Base-by-base conservation (phyloP, 2,797 vertebrate species). In the Etheostoma perlongum region DNA sequence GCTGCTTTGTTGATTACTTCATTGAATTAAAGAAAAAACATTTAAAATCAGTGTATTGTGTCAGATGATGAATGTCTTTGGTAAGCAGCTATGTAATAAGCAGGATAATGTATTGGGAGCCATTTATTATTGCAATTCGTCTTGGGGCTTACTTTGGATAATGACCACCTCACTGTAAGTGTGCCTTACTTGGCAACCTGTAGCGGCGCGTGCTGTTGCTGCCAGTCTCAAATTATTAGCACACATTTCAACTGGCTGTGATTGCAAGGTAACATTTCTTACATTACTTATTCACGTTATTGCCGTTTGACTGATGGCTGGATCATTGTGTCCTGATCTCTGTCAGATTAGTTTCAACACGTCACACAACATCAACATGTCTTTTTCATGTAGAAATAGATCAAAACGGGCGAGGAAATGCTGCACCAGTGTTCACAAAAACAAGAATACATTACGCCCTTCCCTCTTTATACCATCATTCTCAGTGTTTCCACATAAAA, bases 121-220 rank as follows among this genome's bases (percentile, higher is more conserved):
- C 85, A 75, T 82, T 88, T 82, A 83, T 88, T 87, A 89, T 80
- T 87, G 79, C 64, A 55, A 78, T 82, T 85, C 61, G 81, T 85
- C 77, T 90, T 62, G 55, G 79, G 87, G 89, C 87, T 91, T 90
- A 88, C 89, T 91, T 91, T 89, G 85, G 71, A 63, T 91, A 91
- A 91, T 86, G 88, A 78, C 90, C 78, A 62, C 77, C 73, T 76
- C 33, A 13, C 79, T 88, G 82, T 83, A 69, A 78, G 82, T 63
- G 73, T 62, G 85, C 78, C 75, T 83, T 57, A 70, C 78, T 91
- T 90, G 90, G 87, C 82, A 91, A 91, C 84, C 81, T 86, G 92
- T 86, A 68, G 85, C 70, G 68, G 72, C 64, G 67, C 0, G 3
- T 52, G 74, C 46, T 76, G 71, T 54, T 74, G 79, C 76, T 86